Evolutionary conservation across 1,140 invertebrate genomes (phyloP).

Genomic region (Trachymyrmex cornetzi): DNA sequence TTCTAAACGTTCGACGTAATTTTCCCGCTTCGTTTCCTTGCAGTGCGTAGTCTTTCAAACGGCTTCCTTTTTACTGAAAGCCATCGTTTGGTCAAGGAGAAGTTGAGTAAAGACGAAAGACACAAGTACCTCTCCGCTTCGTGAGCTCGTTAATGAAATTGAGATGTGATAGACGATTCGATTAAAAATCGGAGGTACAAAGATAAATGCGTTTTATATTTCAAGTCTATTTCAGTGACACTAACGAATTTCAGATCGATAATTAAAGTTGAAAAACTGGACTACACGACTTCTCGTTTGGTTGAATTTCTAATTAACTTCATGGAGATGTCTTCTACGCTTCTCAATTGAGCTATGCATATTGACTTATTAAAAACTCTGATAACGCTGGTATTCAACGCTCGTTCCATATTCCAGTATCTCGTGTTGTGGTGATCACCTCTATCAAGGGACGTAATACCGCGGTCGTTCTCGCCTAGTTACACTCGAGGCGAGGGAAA

Average conservation of each 20-base stretch:
- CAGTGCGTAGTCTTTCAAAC: neutral
- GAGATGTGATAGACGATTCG: slow-evolving; percentile 34
- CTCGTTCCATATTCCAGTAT: slow-evolving; percentile 53
- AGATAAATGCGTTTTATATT: slow-evolving; percentile 4
- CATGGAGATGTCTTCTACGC: neutral
- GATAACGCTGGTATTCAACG: slow-evolving; percentile 4
- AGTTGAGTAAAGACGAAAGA: slow-evolving; percentile 20
- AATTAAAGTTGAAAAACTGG: neutral
- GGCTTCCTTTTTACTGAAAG: slow-evolving; percentile 38
- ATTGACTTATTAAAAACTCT: slow-evolving; percentile 29
- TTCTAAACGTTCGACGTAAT: slow-evolving; percentile 28
- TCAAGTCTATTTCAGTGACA: neutral
- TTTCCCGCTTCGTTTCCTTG: neutral
- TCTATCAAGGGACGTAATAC: slow-evolving; percentile 50
- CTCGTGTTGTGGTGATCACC: slow-evolving; percentile 33
- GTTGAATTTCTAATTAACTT: slow-evolving; percentile 24
- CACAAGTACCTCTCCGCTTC: slow-evolving; percentile 32
- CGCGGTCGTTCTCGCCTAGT: slow-evolving; percentile 38
- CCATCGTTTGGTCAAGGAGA: slow-evolving; percentile 47
- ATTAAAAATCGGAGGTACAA: slow-evolving; percentile 37
- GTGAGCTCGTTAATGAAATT: slow-evolving; percentile 53
- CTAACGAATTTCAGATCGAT: neutral
- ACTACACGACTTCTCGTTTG: neutral
- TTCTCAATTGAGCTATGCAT: slow-evolving; percentile 22
- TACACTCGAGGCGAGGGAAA: slow-evolving; percentile 40